phyloP scores from a whole-genome alignment of 2,797 vertebrate species.

The Myiotriccus ornatus region DNA sequence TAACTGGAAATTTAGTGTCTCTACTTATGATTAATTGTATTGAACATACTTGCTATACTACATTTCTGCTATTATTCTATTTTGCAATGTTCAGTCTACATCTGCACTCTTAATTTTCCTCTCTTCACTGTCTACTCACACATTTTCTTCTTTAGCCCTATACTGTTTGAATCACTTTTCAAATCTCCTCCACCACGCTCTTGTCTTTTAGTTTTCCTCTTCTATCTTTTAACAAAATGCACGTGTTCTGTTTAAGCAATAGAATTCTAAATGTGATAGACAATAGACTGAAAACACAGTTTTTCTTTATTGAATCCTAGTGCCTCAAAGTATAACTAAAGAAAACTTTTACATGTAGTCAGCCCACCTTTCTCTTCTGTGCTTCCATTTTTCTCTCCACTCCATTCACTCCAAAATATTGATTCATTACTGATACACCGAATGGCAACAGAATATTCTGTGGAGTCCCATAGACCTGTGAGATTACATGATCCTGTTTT shows the following conservation, averaged over 20 bases:
- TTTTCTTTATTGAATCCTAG: not conserved
- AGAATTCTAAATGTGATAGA: not conserved
- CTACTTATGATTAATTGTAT: not conserved
- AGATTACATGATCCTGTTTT: constrained; percentile 26
- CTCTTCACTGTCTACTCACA: not conserved
- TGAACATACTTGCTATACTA: not conserved
- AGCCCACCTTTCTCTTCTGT: constrained; percentile 69
- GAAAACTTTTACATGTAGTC: not conserved
- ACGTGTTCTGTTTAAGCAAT: not conserved
- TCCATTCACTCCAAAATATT: constrained; percentile 77
- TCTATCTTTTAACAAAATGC: not conserved
- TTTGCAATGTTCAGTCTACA: not conserved
- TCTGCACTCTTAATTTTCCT: not conserved
- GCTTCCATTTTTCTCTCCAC: constrained; percentile 23
- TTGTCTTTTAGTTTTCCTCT: not conserved
- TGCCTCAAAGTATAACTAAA: not conserved
- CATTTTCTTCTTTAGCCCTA: not conserved
- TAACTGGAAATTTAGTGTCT: not conserved
- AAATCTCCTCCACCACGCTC: not conserved
- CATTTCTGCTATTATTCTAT: not conserved
- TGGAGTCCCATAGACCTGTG: constrained; percentile 59
- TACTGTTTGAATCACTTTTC: not conserved
- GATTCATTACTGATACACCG: constrained; percentile 27
- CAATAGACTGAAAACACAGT: not conserved
- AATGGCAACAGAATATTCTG: constrained; percentile 65